Conservation (phyloP, 2,797 vertebrate genomes). For the Enteromius treurensis region DNA sequence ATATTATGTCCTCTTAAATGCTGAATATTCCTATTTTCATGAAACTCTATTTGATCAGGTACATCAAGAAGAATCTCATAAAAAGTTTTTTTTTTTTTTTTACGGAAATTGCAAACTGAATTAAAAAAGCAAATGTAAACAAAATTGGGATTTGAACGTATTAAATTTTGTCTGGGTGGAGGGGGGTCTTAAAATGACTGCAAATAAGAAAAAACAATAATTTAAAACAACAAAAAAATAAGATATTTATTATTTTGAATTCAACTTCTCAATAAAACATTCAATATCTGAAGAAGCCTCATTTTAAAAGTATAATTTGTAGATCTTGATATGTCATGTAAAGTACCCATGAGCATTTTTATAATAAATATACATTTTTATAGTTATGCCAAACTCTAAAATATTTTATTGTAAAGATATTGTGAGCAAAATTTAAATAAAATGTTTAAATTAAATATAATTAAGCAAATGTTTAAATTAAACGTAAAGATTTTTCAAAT, state of each 20-base stretch:
- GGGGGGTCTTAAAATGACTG: background rate
- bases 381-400: background rate
- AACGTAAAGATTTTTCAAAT: background rate
- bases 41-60: background rate
- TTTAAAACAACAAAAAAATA: background rate
- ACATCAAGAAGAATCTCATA: background rate
- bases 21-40: slow-evolving; percentile 21
- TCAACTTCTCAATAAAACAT: background rate
- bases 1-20: slow-evolving; percentile 24
- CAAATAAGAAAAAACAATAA: background rate
- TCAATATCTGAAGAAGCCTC: background rate
- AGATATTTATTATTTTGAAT: background rate
- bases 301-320: background rate
- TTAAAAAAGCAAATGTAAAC: background rate
- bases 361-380: background rate
- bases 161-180: background rate
- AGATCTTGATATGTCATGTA: background rate
- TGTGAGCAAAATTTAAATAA: background rate
- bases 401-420: background rate
- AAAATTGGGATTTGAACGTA: background rate
- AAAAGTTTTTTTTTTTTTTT: background rate
- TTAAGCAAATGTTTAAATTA: too few relatives aligned
- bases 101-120: background rate
- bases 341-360: background rate
- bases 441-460: background rate